phyloP scores from a whole-genome alignment of 1,140 invertebrate genomes.

The Teleogryllus occipitalis region DNA sequence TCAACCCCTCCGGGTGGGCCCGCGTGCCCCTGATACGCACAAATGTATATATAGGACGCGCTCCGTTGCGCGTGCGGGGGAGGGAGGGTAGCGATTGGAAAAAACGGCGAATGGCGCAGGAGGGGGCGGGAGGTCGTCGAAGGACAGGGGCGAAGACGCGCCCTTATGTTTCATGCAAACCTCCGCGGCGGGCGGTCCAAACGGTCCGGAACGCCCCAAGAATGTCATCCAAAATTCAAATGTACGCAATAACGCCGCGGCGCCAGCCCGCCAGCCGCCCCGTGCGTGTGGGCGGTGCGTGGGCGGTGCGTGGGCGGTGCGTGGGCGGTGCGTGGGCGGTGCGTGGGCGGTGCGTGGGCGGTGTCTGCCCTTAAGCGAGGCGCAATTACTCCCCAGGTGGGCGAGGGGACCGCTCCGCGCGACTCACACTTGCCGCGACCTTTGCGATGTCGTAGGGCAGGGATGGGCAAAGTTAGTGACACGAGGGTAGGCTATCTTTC shows the following conservation, averaged over 20 bases:
- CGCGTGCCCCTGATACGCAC: background rate
- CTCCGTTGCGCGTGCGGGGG: background rate
- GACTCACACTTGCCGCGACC: no score
- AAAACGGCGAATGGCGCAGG: background rate
- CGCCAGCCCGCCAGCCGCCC: no score
- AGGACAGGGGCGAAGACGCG: background rate
- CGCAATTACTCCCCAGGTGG: background rate
- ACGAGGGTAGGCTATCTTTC: no score
- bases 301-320: no score
- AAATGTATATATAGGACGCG: slow-evolving; percentile 4
- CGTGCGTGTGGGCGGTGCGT: background rate
- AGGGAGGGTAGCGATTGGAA: background rate
- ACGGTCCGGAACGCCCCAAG: background rate
- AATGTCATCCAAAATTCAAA: slow-evolving; percentile 5
- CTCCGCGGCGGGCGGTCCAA: background rate
- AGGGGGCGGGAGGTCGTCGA: background rate
- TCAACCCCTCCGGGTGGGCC: background rate
- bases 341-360: no score
- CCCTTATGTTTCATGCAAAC: slow-evolving; percentile 1
- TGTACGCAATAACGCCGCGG: background rate
- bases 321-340: background rate
- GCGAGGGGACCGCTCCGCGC: no score
- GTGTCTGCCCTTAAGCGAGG: background rate
- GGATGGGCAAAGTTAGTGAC: no score
- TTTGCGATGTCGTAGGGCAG: no score